These are phyloP conservation scores for Drosophila paranaensis DNA, from an alignment of 2,888 invertebrate genomes.

Conservation along the genomic window DNA sequence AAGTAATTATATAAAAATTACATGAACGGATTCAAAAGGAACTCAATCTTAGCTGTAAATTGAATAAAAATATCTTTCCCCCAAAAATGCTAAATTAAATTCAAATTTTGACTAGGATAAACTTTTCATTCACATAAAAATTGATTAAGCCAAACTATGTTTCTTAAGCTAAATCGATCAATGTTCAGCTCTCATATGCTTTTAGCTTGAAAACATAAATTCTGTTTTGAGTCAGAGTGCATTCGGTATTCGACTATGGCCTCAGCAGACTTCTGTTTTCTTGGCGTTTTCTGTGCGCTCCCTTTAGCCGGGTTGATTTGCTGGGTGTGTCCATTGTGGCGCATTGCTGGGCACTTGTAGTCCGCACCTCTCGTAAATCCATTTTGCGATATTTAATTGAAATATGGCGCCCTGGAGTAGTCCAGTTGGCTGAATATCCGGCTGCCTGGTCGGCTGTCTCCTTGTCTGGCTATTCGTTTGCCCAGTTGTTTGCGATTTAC, in stretches of 20 bases:
- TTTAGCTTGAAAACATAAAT: neutral
- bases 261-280: neutral
- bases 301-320: slow-evolving; percentile 20
- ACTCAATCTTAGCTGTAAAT: too few species aligned
- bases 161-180: neutral
- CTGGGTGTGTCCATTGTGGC: slow-evolving; percentile 27
- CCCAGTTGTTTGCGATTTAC: slow-evolving; percentile 57
- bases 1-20: too few species aligned
- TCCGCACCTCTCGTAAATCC: slow-evolving; percentile 66
- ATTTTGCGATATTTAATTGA: slow-evolving; percentile 75
- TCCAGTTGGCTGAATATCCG: slow-evolving; percentile 11
- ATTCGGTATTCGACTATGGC: slow-evolving; percentile 7
- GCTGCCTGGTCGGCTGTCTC: slow-evolving; percentile 1
- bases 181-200: neutral
- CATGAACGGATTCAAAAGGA: too few species aligned
- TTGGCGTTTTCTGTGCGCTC: slow-evolving; percentile 2
- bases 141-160: too few species aligned
- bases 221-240: neutral
- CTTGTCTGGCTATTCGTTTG: slow-evolving; percentile 10
- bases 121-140: neutral
- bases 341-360: slow-evolving; percentile 21
- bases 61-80: too few species aligned
- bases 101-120: neutral
- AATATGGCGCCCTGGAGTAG: slow-evolving; percentile 64
- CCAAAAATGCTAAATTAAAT: neutral